Evolutionary conservation across 2,113 vertebrate species (phyloP), one percentile per base, ranked within the genome.

Genomic region (Rutilus rutilus): DNA sequence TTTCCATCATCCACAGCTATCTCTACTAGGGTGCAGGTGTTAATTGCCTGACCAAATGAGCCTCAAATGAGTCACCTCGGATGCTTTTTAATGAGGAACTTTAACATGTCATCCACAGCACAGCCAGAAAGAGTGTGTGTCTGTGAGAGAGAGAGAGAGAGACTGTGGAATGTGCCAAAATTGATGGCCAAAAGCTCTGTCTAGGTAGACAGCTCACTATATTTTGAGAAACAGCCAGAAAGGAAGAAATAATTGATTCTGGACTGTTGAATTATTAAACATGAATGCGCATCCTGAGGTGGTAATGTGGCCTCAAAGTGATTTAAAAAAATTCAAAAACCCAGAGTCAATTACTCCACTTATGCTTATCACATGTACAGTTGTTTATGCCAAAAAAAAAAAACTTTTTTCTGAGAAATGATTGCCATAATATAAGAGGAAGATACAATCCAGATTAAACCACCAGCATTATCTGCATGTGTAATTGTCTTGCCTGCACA

Each of bases 1-100:
- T 79, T 77, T 47, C n/a, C 19, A 47, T 81, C 50, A 50, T 64
- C 33, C 27, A 59, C 74, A 73, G 15, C 78, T 75, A 85, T 78
- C 78, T 86, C 82, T 33, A 42, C 78, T 27, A 54, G 42, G 52
- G 73, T 60, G 36, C 74, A 42, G 54, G 82, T 88, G 89, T 85
- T 86, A 88, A 88, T 86, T 87, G 79, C 60, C n/a, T 77, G 80
- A 39, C 83, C 84, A 83, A 88, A 85, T 52, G 82, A 79, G 80
- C 42, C 78, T 77, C 82, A 82, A 82, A 82, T 88, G 78, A 80
- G 64, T 88, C 50, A 74, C 85, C 87, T 82, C 62, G 10, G 67
- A 87, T 62, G 42, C 42, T 65, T 85, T 82, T 77, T 85, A 85
- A 80, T 67, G 69, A 69, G 60, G 75, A 17, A 23, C 62, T 76